Conservation (phyloP, 2,113 vertebrate genomes). For the Zingel zingel region DNA sequence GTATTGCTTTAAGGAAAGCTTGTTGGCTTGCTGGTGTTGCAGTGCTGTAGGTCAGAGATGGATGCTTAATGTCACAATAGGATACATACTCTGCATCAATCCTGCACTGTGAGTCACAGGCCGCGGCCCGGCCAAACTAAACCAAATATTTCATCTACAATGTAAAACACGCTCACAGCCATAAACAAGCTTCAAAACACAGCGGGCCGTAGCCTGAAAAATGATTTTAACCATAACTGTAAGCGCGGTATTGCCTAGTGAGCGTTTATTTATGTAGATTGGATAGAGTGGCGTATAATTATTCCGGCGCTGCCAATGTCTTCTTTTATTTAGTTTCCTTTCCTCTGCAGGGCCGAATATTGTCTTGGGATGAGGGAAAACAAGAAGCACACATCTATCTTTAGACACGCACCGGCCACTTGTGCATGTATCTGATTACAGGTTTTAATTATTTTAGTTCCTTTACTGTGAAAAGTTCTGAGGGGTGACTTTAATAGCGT, state of each 20-base stretch:
- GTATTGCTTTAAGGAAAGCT: conserved; percentile 63
- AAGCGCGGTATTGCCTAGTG: conserved; percentile 51
- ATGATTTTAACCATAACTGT: conserved; percentile 82
- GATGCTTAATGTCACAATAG: conserved; percentile 77
- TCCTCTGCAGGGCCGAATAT: conserved; percentile 66
- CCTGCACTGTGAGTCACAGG: conserved; percentile 67
- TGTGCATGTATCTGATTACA: conserved; percentile 68
- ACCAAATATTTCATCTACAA: conserved; percentile 85
- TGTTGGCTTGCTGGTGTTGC: conserved; percentile 73
- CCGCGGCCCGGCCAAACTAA: conserved; percentile 74
- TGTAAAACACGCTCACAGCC: conserved; percentile 83
- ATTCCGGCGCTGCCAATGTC: conserved; percentile 79
- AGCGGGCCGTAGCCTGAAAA: conserved; percentile 76
- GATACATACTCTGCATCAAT: conserved; percentile 75
- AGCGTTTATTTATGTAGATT: conserved; percentile 87
- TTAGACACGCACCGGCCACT: conserved; percentile 48
- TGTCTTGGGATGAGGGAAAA: conserved; percentile 65
- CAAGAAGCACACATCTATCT: conserved; percentile 74
- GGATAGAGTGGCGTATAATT: conserved; percentile 83
- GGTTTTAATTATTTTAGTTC: conserved; percentile 70
- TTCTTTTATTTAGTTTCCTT: conserved; percentile 84
- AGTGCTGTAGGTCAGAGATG: conserved; percentile 60
- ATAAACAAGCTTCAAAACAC: conserved; percentile 81
- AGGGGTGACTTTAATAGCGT: conserved; percentile 59
- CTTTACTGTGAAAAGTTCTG: conserved; percentile 45